Percentiles rank a stretch among this genome's conserved stretches.
Conservation (phyloP, 1,140 invertebrate genomes). For the Heliconius himera region DNA sequence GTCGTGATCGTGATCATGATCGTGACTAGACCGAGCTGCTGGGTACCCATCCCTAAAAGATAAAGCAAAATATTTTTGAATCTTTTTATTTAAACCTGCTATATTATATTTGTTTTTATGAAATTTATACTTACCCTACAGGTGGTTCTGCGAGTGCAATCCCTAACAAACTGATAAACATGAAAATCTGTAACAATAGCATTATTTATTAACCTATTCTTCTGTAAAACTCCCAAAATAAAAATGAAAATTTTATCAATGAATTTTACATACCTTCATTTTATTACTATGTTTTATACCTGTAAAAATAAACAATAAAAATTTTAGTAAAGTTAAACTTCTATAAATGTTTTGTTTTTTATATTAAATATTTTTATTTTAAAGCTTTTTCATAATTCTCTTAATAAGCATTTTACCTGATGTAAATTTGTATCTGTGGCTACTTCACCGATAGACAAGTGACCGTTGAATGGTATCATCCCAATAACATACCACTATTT, state of each 20-base stretch:
- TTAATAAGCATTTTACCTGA: conserved; percentile 22
- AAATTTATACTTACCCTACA: conserved; percentile 55
- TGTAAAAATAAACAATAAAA: conserved; percentile 10
- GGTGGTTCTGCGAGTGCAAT: conserved; percentile 62
- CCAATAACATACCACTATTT: conserved; percentile 51
- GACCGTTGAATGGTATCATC: conserved; percentile 54
- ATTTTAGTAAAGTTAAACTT: too few species aligned
- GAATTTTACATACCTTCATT: conserved; percentile 22
- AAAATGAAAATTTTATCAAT: background rate
- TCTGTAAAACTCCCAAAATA: background rate
- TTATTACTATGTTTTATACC: conserved; percentile 13
- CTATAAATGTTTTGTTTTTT: background rate
- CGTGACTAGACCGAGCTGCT: conserved; percentile 45
- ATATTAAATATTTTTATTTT: background rate
- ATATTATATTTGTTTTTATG: background rate
- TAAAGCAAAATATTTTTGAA: background rate
- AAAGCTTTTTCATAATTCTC: background rate
- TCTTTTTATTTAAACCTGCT: background rate
- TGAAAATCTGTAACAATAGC: conserved; percentile 42
- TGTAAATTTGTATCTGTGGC: background rate
- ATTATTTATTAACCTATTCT: background rate
- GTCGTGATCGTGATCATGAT: conserved; percentile 25
- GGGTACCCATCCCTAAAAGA: conserved; percentile 62
- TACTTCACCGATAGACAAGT: conserved; percentile 34
- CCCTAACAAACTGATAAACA: conserved; percentile 55